A percentile compares a stretch with the other conserved stretches of the same genome.
These are phyloP conservation scores for Cololabis saira DNA, from an alignment of 2,113 vertebrate genomes.

Conservation along the genomic window DNA sequence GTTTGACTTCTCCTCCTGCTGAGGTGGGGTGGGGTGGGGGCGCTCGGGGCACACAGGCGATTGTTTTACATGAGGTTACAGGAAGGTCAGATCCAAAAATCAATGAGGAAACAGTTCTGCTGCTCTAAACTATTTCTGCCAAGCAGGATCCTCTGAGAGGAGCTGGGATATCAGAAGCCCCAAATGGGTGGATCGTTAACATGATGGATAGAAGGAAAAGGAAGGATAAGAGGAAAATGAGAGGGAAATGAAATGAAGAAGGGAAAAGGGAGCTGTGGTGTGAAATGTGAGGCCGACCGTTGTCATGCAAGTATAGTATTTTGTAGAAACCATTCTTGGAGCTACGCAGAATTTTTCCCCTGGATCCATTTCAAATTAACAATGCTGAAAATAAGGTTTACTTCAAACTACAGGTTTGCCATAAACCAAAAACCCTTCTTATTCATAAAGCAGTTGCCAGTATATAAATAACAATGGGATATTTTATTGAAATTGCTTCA, in stretches of 20 bases:
- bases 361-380: constrained; percentile 42
- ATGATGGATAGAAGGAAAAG: constrained; percentile 53
- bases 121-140: constrained; percentile 74
- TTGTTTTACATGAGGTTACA: constrained; percentile 81
- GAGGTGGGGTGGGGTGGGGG: too few relatives aligned
- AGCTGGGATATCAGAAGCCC: constrained; percentile 60
- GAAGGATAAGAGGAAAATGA: constrained; percentile 39
- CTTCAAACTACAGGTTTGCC: too few relatives aligned
- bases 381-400: neutral
- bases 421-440: neutral
- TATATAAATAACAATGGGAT: constrained; percentile 21
- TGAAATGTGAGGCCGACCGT: constrained; percentile 61
- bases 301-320: constrained; percentile 58
- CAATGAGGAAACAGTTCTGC: constrained; percentile 80
- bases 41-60: constrained; percentile 53
- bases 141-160: constrained; percentile 65
- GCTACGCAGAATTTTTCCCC: constrained; percentile 63
- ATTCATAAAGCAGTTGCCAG: neutral
- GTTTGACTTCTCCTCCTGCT: constrained; percentile 56
- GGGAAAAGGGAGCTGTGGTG: constrained; percentile 34
- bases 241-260: constrained; percentile 13
- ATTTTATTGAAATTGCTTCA: constrained; percentile 17
- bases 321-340: constrained; percentile 57
- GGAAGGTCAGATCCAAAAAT: constrained; percentile 84
- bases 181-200: constrained; percentile 67